A percentile compares a stretch with the other conserved stretches of the same genome.
phyloP scores from a whole-genome alignment of 2,888 invertebrate genomes.

The Leptothorax acervorum region DNA sequence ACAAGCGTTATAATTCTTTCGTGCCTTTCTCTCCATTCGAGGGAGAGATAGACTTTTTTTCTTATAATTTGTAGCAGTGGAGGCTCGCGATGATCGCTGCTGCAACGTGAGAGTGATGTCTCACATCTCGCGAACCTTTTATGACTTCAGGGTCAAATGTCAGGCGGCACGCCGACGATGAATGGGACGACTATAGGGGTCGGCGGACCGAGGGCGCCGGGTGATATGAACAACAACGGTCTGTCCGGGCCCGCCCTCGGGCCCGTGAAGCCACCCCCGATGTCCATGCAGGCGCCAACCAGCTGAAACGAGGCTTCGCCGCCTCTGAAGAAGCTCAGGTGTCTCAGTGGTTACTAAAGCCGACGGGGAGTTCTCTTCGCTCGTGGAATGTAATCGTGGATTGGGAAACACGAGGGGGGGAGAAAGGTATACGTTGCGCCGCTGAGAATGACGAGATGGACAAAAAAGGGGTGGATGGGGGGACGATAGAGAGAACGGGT shows the following conservation, averaged over 20 bases:
- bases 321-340: slow-evolving; percentile 83
- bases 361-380: slow-evolving; percentile 46
- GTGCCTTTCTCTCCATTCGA: too few species aligned
- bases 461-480: slow-evolving; percentile 28
- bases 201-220: slow-evolving; percentile 82
- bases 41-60: not conserved
- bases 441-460: slow-evolving; percentile 8
- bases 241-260: slow-evolving; percentile 83
- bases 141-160: slow-evolving; percentile 82
- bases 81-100: not conserved
- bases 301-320: slow-evolving; percentile 85
- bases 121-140: slow-evolving; percentile 50
- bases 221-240: slow-evolving; percentile 85
- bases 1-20: not conserved
- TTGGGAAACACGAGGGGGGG: not conserved
- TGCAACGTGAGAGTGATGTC: slow-evolving; percentile 4
- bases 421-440: slow-evolving; percentile 32
- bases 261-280: slow-evolving; percentile 83
- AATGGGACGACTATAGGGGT: slow-evolving; percentile 82
- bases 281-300: slow-evolving; percentile 84
- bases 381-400: slow-evolving; percentile 38
- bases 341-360: slow-evolving; percentile 84
- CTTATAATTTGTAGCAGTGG: not conserved
- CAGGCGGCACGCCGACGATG: slow-evolving; percentile 80
- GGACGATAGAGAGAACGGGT: not conserved